phyloP scores from a whole-genome alignment of 2,888 invertebrate genomes.

The Galerucella calmariensis region DNA sequence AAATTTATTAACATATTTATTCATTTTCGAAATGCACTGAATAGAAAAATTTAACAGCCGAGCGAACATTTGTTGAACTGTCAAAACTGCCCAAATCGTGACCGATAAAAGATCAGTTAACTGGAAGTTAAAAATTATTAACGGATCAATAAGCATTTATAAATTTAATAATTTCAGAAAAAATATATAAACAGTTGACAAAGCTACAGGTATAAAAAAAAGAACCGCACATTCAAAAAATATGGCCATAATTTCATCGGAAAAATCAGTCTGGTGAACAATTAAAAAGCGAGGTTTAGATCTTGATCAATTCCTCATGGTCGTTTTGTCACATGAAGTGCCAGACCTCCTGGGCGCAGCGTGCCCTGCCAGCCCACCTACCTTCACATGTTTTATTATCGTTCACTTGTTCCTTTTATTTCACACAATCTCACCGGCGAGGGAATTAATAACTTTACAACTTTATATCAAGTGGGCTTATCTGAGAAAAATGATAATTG shows the following conservation, averaged over 20 bases:
- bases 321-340: slow-evolving; percentile 65
- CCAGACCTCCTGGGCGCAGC: slow-evolving; percentile 63
- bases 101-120: slow-evolving; percentile 33
- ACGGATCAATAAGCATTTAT: slow-evolving; percentile 22
- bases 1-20: background rate
- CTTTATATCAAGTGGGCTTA: slow-evolving; percentile 56
- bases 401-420: slow-evolving; percentile 58
- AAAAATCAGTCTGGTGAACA: slow-evolving; percentile 60
- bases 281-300: slow-evolving; percentile 63
- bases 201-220: slow-evolving; percentile 32
- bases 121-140: slow-evolving; percentile 35
- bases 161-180: slow-evolving; percentile 21
- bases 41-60: slow-evolving; percentile 23
- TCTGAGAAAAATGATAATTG: slow-evolving; percentile 42
- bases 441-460: slow-evolving; percentile 61
- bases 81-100: slow-evolving; percentile 31
- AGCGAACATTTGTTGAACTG: slow-evolving; percentile 15
- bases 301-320: slow-evolving; percentile 65
- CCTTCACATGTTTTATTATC: slow-evolving; percentile 63
- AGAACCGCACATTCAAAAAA: slow-evolving; percentile 48
- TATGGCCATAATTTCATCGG: slow-evolving; percentile 46
- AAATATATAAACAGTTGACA: slow-evolving; percentile 26
- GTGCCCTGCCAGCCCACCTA: slow-evolving; percentile 62
- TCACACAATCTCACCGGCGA: slow-evolving; percentile 59
- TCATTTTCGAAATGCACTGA: slow-evolving; percentile 12